These are phyloP conservation scores for Patagioenas fasciata DNA, from an alignment of 2,113 vertebrate species.

Conservation along the genomic window DNA sequence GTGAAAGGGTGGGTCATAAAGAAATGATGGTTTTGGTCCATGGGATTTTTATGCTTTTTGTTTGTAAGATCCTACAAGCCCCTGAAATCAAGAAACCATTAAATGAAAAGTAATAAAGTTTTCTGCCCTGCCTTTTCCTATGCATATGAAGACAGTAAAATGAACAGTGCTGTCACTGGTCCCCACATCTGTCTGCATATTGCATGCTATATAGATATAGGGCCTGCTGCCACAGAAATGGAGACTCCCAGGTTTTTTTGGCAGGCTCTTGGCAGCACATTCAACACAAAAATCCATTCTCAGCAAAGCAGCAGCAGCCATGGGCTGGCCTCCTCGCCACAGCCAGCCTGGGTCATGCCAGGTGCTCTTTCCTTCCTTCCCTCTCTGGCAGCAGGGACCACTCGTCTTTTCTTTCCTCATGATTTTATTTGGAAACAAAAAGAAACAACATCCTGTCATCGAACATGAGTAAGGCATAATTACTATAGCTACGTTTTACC, in stretches of 20 bases:
- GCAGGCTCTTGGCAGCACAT: neutral
- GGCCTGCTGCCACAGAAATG: neutral
- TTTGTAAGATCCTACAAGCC: neutral
- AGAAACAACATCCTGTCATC: slow-evolving; percentile 45
- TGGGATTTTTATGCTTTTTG: slow-evolving; percentile 16
- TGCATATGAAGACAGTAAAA: neutral
- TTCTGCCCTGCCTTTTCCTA: neutral
- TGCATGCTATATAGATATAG: neutral
- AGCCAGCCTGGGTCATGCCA: neutral
- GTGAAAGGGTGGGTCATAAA: neutral
- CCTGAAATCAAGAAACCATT: neutral
- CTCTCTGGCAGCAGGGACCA: neutral
- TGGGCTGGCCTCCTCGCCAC: neutral
- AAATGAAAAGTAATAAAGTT: neutral
- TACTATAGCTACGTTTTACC: slow-evolving; percentile 42
- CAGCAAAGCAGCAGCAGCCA: neutral
- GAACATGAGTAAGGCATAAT: neutral
- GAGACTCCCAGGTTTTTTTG: neutral
- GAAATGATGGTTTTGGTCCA: neutral
- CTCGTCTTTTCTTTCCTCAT: neutral
- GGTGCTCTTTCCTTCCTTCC: neutral
- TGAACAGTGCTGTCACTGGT: neutral
- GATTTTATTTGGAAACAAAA: slow-evolving; percentile 55
- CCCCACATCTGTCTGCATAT: neutral
- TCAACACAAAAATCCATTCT: neutral